Conservation (phyloP, 2,888 invertebrate species). For the Hyposoter dolosus region DNA sequence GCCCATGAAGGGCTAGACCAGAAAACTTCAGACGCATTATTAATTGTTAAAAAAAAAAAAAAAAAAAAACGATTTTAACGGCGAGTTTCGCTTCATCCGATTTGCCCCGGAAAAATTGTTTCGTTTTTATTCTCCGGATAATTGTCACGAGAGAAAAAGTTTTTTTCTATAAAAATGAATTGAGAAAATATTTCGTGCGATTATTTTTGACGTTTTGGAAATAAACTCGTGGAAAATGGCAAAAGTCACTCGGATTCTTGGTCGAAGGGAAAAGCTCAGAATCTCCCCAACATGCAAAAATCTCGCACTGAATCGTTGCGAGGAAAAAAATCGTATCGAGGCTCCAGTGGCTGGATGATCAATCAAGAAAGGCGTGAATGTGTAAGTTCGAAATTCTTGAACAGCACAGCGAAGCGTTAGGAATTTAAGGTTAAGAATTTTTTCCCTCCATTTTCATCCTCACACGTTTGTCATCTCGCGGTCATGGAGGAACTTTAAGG, state of each 20-base stretch:
- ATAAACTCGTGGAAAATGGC: not conserved
- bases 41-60: conserved; percentile 74
- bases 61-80: conserved; percentile 62
- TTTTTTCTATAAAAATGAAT: not conserved
- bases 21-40: conserved; percentile 75
- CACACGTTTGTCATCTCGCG: conserved; percentile 23
- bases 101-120: not conserved
- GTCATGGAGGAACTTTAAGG: conserved; percentile 55
- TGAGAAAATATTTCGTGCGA: not conserved
- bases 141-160: not conserved
- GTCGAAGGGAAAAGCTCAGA: conserved; percentile 10
- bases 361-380: conserved; percentile 65
- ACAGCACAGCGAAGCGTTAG: conserved; percentile 50
- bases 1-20: conserved; percentile 63
- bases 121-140: too few relatives aligned
- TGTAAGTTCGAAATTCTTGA: conserved; percentile 58
- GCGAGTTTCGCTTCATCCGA: too few relatives aligned
- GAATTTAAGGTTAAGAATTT: conserved; percentile 73
- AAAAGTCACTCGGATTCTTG: conserved; percentile 18
- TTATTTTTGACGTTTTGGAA: not conserved
- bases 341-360: conserved; percentile 60
- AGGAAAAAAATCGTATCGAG: conserved; percentile 63
- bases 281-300: conserved; percentile 43
- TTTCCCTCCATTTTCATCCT: conserved; percentile 64
- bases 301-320: conserved; percentile 28